phyloP scores from a whole-genome alignment of 2,113 vertebrate genomes.

The Barbus barbus region DNA sequence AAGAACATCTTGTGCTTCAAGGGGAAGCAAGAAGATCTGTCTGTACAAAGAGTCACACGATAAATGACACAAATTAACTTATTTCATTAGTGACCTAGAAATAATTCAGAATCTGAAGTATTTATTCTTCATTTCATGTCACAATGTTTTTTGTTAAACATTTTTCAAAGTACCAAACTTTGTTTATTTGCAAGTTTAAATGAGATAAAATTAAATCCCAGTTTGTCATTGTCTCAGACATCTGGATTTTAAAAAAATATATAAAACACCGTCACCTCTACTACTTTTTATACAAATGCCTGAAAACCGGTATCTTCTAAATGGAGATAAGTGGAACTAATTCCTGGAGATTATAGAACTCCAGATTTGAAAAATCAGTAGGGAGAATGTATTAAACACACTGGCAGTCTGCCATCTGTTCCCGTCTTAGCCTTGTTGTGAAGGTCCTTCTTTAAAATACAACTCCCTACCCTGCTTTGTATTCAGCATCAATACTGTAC shows the following conservation, averaged over 20 bases:
- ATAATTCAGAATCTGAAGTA: not conserved
- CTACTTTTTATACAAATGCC: too few relatives aligned
- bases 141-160: not conserved
- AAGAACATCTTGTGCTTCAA: not conserved
- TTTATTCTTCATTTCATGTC: not conserved
- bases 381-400: conserved; percentile 8
- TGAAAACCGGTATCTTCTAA: not conserved
- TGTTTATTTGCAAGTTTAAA: not conserved
- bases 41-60: not conserved
- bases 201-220: not conserved
- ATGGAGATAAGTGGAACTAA: not conserved
- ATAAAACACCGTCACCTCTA: too few relatives aligned
- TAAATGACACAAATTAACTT: not conserved
- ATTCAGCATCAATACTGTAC: conserved; percentile 37
- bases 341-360: not conserved
- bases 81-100: not conserved
- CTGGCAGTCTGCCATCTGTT: conserved; percentile 28
- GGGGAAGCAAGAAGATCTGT: not conserved
- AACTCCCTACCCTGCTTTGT: conserved; percentile 36
- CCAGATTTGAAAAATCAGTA: not conserved
- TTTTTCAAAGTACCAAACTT: not conserved
- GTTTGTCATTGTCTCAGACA: too few relatives aligned
- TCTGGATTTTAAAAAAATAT: not conserved
- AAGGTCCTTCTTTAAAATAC: conserved; percentile 28
- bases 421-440: conserved; percentile 17